phyloP scores from a whole-genome alignment of 2,888 invertebrate genomes.

The Acrocyrtus sp. region DNA sequence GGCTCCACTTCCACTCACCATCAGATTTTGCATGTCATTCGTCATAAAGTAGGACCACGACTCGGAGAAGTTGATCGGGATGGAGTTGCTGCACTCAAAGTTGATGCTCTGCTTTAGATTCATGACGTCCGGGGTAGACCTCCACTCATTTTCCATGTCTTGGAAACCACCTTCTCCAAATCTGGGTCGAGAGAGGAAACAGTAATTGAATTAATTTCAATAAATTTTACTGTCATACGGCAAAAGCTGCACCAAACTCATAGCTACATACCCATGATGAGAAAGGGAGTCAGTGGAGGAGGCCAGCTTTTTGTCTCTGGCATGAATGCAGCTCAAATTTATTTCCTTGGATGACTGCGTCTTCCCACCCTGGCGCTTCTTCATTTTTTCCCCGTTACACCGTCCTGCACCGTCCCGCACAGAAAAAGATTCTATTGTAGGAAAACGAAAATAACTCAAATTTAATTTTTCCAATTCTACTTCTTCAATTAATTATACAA shows the following conservation, averaged over 20 bases:
- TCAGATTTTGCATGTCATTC: conserved; percentile 59
- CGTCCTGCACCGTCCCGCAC: not conserved
- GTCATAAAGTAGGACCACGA: conserved; percentile 64
- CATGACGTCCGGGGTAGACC: conserved; percentile 59
- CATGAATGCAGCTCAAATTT: conserved; percentile 56
- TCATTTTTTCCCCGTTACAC: conserved; percentile 32
- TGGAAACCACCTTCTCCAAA: conserved; percentile 51
- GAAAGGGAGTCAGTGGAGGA: conserved; percentile 51
- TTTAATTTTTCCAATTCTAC: not conserved
- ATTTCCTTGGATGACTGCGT: conserved; percentile 53
- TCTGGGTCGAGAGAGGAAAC: conserved; percentile 7
- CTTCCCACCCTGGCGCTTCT: conserved; percentile 40
- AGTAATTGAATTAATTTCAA: not conserved
- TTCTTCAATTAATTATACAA: too few relatives aligned
- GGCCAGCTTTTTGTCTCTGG: conserved; percentile 61
- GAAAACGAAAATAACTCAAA: not conserved
- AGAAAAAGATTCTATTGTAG: not conserved
- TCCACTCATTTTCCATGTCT: conserved; percentile 57
- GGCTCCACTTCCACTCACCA: conserved; percentile 28
- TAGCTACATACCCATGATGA: conserved; percentile 30
- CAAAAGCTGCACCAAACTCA: not conserved
- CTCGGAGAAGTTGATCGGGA: conserved; percentile 63
- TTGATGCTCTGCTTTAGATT: conserved; percentile 62
- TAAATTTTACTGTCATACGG: not conserved
- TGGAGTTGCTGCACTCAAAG: conserved; percentile 63